phyloP scores from a whole-genome alignment of 2,888 invertebrate genomes.

The Prostheceraeus crozeri region DNA sequence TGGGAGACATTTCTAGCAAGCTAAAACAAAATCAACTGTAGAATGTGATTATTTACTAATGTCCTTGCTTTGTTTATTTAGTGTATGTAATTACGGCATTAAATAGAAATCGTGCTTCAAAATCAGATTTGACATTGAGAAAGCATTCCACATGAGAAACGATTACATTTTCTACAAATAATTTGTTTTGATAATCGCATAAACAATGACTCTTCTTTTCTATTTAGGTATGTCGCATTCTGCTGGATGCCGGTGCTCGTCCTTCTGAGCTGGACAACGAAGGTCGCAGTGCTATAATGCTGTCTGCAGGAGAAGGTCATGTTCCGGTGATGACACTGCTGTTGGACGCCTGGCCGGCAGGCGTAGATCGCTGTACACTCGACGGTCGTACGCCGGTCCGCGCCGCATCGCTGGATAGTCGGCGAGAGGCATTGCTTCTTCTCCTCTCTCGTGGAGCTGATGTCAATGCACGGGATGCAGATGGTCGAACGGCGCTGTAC shows the following conservation, averaged over 20 bases:
- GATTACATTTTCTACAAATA: too few species aligned
- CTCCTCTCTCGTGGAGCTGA: conserved; percentile 33
- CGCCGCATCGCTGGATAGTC: conserved; percentile 84
- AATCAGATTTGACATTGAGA: too few species aligned
- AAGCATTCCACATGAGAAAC: too few species aligned
- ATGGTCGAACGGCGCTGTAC: conserved; percentile 81
- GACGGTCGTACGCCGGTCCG: conserved; percentile 69
- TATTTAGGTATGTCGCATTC: too few species aligned
- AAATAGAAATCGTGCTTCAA: too few species aligned
- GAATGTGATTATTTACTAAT: too few species aligned
- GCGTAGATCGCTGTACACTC: conserved; percentile 63
- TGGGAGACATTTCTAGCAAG: too few species aligned
- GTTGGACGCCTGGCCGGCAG: conserved; percentile 63
- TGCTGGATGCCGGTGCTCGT: conserved; percentile 77
- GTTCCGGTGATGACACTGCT: conserved; percentile 62
- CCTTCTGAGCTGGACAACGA: conserved; percentile 78
- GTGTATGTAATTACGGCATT: too few species aligned
- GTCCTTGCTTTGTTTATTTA: too few species aligned
- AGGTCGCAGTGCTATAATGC: conserved; percentile 74
- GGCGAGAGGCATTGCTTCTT: conserved; percentile 65
- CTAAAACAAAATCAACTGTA: too few species aligned
- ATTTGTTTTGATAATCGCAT: too few species aligned
- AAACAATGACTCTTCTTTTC: too few species aligned
- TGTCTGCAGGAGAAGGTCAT: conserved; percentile 80
- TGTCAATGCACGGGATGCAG: conserved; percentile 68